Conservation (phyloP, 2,113 vertebrate species). For the Plecotus auritus region DNA sequence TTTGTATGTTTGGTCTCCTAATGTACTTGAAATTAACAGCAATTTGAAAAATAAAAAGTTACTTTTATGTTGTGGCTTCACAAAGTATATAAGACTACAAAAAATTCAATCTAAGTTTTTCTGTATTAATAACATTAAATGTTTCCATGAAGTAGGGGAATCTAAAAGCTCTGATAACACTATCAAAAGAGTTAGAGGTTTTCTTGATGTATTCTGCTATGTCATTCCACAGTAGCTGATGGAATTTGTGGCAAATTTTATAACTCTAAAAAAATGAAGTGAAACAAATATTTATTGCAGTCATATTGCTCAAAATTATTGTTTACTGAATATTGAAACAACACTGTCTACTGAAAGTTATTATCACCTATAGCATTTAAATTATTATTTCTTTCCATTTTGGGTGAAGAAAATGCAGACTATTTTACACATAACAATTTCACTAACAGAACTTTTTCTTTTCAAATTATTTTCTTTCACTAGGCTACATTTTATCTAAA, state of each 20-base stretch:
- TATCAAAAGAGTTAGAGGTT: neutral
- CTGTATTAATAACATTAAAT: neutral
- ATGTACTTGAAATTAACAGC: neutral
- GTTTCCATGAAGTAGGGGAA: neutral
- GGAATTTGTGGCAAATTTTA: constrained; percentile 59
- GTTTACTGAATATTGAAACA: neutral
- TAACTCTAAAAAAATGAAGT: constrained; percentile 51
- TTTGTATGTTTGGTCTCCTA: neutral
- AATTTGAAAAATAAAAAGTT: neutral
- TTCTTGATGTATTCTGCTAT: neutral
- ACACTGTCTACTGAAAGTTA: neutral
- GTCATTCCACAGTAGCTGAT: constrained; percentile 21
- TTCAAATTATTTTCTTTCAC: neutral
- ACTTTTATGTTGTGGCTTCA: neutral
- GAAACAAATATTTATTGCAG: constrained; percentile 31
- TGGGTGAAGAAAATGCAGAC: neutral
- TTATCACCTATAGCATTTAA: neutral
- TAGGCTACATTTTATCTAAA: neutral
- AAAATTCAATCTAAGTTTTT: neutral
- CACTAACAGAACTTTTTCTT: neutral
- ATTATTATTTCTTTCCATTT: neutral
- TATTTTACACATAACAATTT: neutral
- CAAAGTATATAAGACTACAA: neutral
- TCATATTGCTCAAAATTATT: neutral
- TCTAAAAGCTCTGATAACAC: neutral